Evolutionary conservation across 2,888 invertebrate genomes (phyloP), one percentile per base, ranked within the genome.

Genomic region (Agrilus biguttatus): DNA sequence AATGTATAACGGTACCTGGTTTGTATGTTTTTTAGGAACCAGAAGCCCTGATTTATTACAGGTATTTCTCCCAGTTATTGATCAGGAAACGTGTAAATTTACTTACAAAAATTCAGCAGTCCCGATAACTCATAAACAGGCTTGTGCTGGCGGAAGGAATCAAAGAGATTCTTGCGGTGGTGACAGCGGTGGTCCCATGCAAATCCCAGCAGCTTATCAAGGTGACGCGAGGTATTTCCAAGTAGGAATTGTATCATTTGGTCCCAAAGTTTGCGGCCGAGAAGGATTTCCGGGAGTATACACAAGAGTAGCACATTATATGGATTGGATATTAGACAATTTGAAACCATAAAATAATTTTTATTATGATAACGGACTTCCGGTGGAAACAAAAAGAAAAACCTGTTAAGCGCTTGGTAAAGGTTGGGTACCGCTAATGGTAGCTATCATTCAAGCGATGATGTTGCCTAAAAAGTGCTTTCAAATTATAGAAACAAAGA

Each of bases 131-230:
- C 37, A 53, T 14, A 65, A 59, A 13, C 75, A 77, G 53, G 54
- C 81, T n/a, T 82, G 82, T 54, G 78, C 79, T 0, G 80, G 80
- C 2, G 81, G 80, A 1, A 58, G 62, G 3, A 60, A 58, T 14
- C 68, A 68, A 10, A 69, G 69, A 46, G 80, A 80, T 55, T 76
- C 80, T 1, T 83, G 82, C 51, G 62, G 66, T 0, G 80, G 81
- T 0, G 82, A 82, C 53, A 78, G 78, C 13, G 82, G 83, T 0
- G 82, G 82, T 0, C 82, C 83, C 0, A 66, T 82, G 5, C 47
- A 47, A 40, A 41, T 8, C 14, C 8, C 36, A 8, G 35, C 19
- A 7, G 10, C 2, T 2, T 36, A 32, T 17, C 28, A 47, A 17
- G 14, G 19, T 13, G 41, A 47, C 14, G 13, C 39, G 10, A 67